Evolutionary conservation across 2,113 vertebrate species (phyloP).

Genomic region (Microcebus ravelobensis): DNA sequence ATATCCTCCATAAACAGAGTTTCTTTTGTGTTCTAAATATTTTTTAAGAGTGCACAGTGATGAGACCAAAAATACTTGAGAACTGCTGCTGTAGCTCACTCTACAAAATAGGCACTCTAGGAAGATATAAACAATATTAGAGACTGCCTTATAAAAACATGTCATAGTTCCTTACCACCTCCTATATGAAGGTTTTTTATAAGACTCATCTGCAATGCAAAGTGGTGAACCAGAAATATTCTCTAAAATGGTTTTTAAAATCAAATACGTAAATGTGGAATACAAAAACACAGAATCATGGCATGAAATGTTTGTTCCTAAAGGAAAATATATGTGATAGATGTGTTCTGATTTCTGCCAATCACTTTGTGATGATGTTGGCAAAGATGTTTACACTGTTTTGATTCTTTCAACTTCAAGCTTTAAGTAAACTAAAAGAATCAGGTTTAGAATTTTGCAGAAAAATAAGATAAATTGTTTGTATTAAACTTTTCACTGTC

Average conservation of each 20-base stretch:
- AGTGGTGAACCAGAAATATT: neutral
- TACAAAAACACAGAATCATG: neutral
- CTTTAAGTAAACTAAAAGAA: neutral
- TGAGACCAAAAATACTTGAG: neutral
- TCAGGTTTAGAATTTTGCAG: neutral
- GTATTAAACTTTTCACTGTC: neutral
- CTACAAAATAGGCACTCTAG: neutral
- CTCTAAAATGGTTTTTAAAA: neutral
- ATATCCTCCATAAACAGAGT: neutral
- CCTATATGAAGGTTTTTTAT: neutral
- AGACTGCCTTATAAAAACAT: neutral
- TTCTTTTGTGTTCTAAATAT: neutral
- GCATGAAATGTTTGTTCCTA: neutral
- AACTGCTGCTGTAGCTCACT: neutral
- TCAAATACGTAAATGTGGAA: neutral
- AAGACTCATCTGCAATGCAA: neutral
- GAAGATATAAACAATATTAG: neutral
- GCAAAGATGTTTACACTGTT: neutral
- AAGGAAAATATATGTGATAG: neutral
- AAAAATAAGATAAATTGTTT: neutral
- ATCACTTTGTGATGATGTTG: neutral
- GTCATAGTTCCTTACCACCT: neutral
- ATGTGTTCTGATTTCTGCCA: neutral
- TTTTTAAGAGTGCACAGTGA: neutral
- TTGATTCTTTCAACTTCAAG: neutral